Conservation (phyloP, 2,888 invertebrate genomes). For the Cosmia pyralina region DNA sequence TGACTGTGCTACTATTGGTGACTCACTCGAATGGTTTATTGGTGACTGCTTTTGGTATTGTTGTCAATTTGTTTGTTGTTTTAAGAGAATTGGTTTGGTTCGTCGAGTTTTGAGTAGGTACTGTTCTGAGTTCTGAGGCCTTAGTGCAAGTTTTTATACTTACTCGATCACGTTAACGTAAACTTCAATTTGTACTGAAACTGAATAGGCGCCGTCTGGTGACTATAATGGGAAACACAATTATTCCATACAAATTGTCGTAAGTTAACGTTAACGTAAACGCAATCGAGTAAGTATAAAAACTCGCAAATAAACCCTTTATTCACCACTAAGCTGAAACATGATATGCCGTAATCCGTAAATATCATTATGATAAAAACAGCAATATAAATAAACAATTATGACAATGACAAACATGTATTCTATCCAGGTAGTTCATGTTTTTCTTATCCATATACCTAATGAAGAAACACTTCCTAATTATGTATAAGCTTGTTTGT, state of each 20-base stretch:
- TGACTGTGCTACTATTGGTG: slow-evolving; percentile 47
- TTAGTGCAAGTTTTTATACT: too few relatives aligned
- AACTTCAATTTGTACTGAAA: too few relatives aligned
- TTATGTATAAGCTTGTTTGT: slow-evolving; percentile 22
- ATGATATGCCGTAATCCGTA: too few relatives aligned
- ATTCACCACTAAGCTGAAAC: background rate
- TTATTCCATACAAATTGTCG: too few relatives aligned
- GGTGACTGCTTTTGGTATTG: slow-evolving; percentile 25
- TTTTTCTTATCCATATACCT: background rate
- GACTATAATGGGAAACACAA: too few relatives aligned
- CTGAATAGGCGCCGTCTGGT: too few relatives aligned
- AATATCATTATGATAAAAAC: background rate
- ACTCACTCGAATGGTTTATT: slow-evolving; percentile 43
- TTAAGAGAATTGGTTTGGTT: slow-evolving; percentile 22
- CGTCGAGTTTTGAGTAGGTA: background rate
- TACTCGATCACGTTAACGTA: too few relatives aligned
- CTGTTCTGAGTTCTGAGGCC: background rate
- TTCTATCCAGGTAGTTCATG: background rate
- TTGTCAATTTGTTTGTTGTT: slow-evolving; percentile 13
- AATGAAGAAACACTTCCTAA: slow-evolving; percentile 21
- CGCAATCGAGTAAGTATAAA: too few relatives aligned
- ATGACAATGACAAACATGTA: background rate
- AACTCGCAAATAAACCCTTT: background rate
- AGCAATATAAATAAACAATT: background rate
- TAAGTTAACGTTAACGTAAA: too few relatives aligned